Percentiles rank a stretch among this genome's conserved stretches.
Evolutionary conservation across 2,888 invertebrate genomes (phyloP).

Genomic region (Protonemura montana): DNA sequence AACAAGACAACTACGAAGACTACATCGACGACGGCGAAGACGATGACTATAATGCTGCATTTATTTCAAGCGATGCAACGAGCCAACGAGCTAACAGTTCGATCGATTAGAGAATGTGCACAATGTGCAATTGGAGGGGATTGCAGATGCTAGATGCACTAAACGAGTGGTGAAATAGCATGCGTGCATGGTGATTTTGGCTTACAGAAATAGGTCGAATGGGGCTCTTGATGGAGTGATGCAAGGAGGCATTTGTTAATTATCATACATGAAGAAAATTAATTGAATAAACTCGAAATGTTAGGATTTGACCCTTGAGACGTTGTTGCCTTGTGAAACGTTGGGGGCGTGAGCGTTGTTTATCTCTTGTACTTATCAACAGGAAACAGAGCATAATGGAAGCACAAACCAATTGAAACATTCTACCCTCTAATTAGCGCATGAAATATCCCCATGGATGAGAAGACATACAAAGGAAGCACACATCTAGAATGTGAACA

Average conservation of each 20-base stretch:
- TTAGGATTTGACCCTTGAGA: too few species aligned
- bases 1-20: background rate
- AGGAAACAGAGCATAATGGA: background rate
- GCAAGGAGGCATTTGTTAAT: background rate
- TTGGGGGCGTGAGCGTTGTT: background rate
- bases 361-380: background rate
- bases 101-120: background rate
- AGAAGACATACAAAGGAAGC: too few species aligned
- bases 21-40: background rate
- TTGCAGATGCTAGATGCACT: background rate
- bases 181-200: background rate
- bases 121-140: background rate
- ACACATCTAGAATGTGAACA: too few species aligned
- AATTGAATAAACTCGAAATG: too few species aligned
- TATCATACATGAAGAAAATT: too few species aligned
- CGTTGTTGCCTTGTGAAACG: background rate
- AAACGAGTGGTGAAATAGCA: background rate
- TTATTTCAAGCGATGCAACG: background rate
- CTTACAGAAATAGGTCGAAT: background rate
- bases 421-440: background rate
- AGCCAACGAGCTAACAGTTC: background rate
- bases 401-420: background rate
- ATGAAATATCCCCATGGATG: too few species aligned
- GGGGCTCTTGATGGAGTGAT: background rate
- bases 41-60: background rate